Evolutionary conservation across 2,797 vertebrate genomes (phyloP).

Genomic region (Urosaurus nigricauda): DNA sequence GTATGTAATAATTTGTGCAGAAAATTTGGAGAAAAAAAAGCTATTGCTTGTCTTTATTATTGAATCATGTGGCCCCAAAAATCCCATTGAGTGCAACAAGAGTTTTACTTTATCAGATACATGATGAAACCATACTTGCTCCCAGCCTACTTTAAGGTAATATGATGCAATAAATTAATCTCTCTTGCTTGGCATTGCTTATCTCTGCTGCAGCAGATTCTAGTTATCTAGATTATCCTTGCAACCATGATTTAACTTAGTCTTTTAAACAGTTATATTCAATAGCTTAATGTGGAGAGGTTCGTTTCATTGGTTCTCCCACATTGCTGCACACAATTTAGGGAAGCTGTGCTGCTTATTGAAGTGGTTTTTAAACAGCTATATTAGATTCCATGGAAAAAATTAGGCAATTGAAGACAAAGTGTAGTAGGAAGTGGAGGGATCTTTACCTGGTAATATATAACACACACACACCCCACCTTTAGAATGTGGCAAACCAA

Average conservation of each 20-base stretch:
- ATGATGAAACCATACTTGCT: background rate
- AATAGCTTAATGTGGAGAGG: background rate
- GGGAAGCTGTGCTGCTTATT: background rate
- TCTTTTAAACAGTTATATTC: background rate
- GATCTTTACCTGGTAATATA: background rate
- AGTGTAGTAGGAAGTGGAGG: background rate
- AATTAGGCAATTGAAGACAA: background rate
- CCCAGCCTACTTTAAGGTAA: background rate
- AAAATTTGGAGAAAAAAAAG: background rate
- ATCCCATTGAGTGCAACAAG: background rate
- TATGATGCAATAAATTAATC: background rate
- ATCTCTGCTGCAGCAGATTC: background rate
- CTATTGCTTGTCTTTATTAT: background rate
- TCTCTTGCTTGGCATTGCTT: background rate
- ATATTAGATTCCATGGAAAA: background rate
- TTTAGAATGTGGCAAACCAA: background rate
- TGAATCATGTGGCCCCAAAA: background rate
- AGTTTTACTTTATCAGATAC: background rate
- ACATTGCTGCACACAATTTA: background rate
- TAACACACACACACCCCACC: background rate
- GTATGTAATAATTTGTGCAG: background rate
- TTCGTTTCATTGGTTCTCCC: background rate
- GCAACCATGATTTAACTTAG: background rate
- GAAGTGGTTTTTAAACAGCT: background rate
- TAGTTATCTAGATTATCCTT: background rate